A percentile compares a stretch with the other conserved stretches of the same genome.
Conservation (phyloP, 2,113 vertebrate genomes). For the Alces alces region DNA sequence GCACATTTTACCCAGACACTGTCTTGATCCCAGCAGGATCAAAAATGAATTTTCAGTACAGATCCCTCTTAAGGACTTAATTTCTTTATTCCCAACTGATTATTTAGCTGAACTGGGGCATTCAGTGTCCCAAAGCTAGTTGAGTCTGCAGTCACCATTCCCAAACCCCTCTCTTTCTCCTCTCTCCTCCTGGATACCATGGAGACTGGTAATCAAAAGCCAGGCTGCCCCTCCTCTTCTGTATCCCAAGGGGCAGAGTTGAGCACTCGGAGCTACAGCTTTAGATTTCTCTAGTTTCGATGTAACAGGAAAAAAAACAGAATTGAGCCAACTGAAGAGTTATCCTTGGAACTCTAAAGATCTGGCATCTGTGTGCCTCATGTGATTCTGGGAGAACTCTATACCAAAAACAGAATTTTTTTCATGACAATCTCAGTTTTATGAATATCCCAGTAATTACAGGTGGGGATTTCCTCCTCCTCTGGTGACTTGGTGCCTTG, state of each 20-base stretch:
- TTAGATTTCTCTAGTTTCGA: constrained; percentile 48
- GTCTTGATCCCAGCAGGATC: constrained; percentile 17
- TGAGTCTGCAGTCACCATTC: neutral
- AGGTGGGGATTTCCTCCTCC: constrained; percentile 71
- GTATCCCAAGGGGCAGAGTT: constrained; percentile 19
- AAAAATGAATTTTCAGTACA: constrained; percentile 41
- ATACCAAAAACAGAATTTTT: constrained; percentile 24
- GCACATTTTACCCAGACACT: neutral
- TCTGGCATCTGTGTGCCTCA: constrained; percentile 56
- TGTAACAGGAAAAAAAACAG: neutral
- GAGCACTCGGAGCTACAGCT: neutral
- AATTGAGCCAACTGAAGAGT: constrained; percentile 51
- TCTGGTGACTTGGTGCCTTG: constrained; percentile 57
- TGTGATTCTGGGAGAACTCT: constrained; percentile 51
- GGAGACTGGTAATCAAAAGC: constrained; percentile 62
- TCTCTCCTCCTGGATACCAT: neutral
- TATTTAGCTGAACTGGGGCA: constrained; percentile 44
- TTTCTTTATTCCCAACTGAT: constrained; percentile 35
- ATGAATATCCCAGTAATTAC: constrained; percentile 56
- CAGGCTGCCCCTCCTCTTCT: constrained; percentile 32
- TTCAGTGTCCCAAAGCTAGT: constrained; percentile 21
- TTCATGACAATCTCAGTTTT: constrained; percentile 49
- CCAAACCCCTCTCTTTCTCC: neutral
- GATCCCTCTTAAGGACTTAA: neutral
- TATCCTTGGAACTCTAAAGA: constrained; percentile 50